Evolutionary conservation across 2,113 vertebrate species (phyloP).

Genomic region (Osmerus mordax): DNA sequence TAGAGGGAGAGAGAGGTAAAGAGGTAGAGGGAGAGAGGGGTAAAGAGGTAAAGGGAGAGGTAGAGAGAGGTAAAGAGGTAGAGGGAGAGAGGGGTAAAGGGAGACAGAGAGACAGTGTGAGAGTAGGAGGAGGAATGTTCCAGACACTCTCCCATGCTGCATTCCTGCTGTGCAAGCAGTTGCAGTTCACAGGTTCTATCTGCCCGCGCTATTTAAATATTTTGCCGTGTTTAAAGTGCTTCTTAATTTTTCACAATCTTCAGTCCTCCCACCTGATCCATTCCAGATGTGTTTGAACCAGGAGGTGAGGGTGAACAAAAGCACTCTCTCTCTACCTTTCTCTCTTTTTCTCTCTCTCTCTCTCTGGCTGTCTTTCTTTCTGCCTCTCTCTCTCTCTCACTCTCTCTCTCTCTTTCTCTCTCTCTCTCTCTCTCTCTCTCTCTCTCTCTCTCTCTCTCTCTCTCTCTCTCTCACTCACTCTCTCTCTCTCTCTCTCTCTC

Average conservation of each 20-base stretch:
- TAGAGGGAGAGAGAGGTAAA: background rate
- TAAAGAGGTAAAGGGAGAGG: background rate
- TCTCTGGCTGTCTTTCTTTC: background rate
- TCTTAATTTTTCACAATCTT: conserved; percentile 63
- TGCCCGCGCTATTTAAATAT: conserved; percentile 62
- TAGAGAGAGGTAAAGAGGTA: background rate
- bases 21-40: background rate
- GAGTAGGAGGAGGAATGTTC: conserved; percentile 25
- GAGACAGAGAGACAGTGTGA: conserved; percentile 17
- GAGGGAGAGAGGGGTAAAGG: background rate
- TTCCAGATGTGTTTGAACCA: conserved; percentile 60
- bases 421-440: background rate
- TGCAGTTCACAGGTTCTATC: conserved; percentile 58
- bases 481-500: background rate
- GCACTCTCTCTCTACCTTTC: background rate
- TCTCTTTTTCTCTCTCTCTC: background rate
- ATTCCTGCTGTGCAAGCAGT: conserved; percentile 54
- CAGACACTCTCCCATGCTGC: conserved; percentile 42
- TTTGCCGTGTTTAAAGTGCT: conserved; percentile 61
- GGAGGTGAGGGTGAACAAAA: conserved; percentile 38
- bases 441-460: background rate
- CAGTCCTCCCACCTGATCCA: conserved; percentile 45
- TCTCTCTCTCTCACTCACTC: background rate
- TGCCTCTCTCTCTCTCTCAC: background rate
- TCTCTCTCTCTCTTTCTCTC: background rate